These are phyloP conservation scores for Lochmaea capreae DNA, from an alignment of 2,888 invertebrate species.

Conservation along the genomic window DNA sequence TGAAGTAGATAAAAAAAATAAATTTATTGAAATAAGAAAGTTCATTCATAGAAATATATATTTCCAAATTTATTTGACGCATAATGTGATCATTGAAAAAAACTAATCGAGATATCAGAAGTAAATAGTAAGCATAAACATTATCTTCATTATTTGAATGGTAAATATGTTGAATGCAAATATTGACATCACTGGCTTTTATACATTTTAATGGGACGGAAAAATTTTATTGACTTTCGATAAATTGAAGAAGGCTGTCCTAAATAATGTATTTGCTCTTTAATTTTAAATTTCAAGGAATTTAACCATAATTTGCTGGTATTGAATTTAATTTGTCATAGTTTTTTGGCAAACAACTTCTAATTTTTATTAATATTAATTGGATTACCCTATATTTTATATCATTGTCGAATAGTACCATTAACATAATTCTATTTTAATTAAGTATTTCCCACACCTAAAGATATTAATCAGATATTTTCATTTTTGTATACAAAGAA, in stretches of 20 bases:
- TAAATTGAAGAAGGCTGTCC: neutral
- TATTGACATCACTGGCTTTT: slow-evolving; percentile 11
- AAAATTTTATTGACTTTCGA: slow-evolving; percentile 1
- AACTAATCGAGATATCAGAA: neutral
- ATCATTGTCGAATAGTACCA: no score
- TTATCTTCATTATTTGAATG: slow-evolving; percentile 2
- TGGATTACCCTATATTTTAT: no score
- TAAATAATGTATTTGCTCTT: neutral
- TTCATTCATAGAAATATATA: neutral
- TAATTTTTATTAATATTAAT: no score
- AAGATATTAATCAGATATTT: no score
- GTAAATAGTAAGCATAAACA: slow-evolving; percentile 7
- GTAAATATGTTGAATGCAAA: neutral
- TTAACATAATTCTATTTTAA: no score
- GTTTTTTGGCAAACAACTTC: no score
- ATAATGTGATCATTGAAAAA: slow-evolving; percentile 10
- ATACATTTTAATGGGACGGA: neutral
- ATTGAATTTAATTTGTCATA: no score
- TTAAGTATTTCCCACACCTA: no score
- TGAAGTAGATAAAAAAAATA: neutral
- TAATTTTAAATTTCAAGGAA: neutral
- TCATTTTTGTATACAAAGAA: no score
- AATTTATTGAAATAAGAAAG: neutral
- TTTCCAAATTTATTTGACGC: neutral
- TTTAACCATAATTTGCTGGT: no score